Conservation (phyloP, 2,113 vertebrate genomes). For the Gymnobelideus leadbeateri region DNA sequence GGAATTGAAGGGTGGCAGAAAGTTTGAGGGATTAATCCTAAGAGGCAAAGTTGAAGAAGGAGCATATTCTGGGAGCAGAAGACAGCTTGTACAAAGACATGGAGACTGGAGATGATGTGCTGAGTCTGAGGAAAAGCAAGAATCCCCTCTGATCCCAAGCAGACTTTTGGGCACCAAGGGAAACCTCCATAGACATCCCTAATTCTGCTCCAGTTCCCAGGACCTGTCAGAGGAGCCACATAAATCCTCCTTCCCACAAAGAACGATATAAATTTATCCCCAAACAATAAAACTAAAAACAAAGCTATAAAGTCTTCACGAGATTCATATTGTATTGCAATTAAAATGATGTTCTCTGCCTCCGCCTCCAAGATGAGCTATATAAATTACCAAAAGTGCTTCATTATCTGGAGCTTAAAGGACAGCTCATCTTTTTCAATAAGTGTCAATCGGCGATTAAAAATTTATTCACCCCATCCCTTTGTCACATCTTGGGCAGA, state of each 20-base stretch:
- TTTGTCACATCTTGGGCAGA: not conserved
- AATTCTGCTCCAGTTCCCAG: conserved; percentile 7
- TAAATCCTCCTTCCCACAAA: conserved; percentile 5
- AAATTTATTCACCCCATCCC: conserved; percentile 18
- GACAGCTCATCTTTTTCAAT: conserved; percentile 17
- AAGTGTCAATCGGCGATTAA: conserved; percentile 27
- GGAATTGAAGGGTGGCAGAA: not conserved
- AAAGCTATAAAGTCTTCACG: conserved; percentile 25
- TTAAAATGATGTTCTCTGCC: conserved; percentile 30
- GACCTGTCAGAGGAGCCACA: conserved; percentile 11
- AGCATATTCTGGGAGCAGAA: not conserved
- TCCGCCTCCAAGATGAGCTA: conserved; percentile 16
- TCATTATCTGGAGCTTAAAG: not conserved
- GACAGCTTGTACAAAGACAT: not conserved
- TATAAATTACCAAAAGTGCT: conserved; percentile 1
- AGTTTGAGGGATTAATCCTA: not conserved
- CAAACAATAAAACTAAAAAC: conserved; percentile 3
- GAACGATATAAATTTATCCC: conserved; percentile 1
- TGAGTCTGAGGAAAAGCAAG: not conserved
- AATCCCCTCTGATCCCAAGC: not conserved
- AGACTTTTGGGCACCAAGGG: not conserved
- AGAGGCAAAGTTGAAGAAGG: not conserved
- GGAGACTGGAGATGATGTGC: not conserved
- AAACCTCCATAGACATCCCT: not conserved
- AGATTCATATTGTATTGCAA: conserved; percentile 28